These are phyloP conservation scores for Argya squamiceps DNA, from an alignment of 2,797 vertebrate species.

Conservation along the genomic window DNA sequence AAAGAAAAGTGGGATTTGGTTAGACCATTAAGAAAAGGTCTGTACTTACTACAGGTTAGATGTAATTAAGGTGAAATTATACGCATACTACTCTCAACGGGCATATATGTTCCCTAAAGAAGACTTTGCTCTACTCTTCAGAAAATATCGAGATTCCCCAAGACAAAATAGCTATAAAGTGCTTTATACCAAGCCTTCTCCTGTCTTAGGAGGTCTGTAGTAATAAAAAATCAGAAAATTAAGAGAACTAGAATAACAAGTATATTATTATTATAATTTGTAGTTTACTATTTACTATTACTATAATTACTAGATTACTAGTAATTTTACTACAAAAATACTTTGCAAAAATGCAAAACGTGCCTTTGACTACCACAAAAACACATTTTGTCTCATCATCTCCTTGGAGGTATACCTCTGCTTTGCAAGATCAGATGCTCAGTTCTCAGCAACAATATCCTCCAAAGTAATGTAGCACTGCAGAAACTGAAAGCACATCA, in stretches of 20 bases:
- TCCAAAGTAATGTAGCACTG: background rate
- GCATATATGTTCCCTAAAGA: background rate
- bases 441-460: background rate
- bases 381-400: background rate
- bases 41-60: background rate
- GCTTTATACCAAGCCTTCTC: background rate
- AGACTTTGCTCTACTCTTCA: rapidly evolving
- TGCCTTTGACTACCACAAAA: background rate
- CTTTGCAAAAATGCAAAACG: background rate
- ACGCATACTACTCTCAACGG: background rate
- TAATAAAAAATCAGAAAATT: background rate
- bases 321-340: background rate
- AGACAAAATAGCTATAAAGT: background rate
- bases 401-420: background rate
- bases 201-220: background rate
- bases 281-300: background rate
- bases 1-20: background rate
- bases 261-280: background rate
- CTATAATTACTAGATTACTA: background rate
- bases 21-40: background rate
- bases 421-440: background rate
- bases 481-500: background rate
- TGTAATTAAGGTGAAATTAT: background rate
- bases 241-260: background rate
- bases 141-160: background rate